Evolutionary conservation across 2,888 invertebrate genomes (phyloP), one percentile per base, ranked within the genome.

Genomic region (Epistrophe grossulariae): DNA sequence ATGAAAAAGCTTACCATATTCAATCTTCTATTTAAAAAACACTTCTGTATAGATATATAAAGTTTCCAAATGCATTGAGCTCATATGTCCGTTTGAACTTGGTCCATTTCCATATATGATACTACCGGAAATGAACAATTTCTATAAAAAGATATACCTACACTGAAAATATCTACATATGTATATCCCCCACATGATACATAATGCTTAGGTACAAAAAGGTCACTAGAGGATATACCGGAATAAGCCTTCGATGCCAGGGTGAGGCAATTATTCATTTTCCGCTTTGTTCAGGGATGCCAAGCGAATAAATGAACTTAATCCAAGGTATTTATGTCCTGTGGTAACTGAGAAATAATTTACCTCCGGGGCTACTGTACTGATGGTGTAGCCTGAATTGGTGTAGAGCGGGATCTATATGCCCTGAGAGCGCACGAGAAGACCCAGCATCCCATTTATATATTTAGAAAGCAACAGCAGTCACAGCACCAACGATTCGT

Each of bases 311-410:
- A 88, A 88, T 88, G 88, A 88, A 88, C 88, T 88, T 84, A 84
- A 88, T 84, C 79, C 84, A 80, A 84, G 84, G 84, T 84, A 88
- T 88, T 88, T 88, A 84, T 88, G 79, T 88, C 70, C 84, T 88
- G 73, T 84, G 84, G 88, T 80, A 87, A 87, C 87, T 72, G 79
- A 76, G 83, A 83, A 83, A 83, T 83, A 87, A 87, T 87, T 83
- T 82, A 85, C 85, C 82, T 82, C 78, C 24, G 52, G 71, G 66
- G 59, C 76, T 76, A 55, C 68, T 68, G 48, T 76, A 55, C 68
- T 68, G 48, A 0, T 40, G 35, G 35, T 40, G 66, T 72, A 76
- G 9, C 62, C 57, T 81, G 85, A 64, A 52, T 71, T 28, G 15
- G 38, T 50, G 8, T 35, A n/a, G 13, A 45, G n/a, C 45, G n/a